Evolutionary conservation across 64 coral and sea anemone genomes (phyloP).

Genomic region (Acropora yongei): DNA sequence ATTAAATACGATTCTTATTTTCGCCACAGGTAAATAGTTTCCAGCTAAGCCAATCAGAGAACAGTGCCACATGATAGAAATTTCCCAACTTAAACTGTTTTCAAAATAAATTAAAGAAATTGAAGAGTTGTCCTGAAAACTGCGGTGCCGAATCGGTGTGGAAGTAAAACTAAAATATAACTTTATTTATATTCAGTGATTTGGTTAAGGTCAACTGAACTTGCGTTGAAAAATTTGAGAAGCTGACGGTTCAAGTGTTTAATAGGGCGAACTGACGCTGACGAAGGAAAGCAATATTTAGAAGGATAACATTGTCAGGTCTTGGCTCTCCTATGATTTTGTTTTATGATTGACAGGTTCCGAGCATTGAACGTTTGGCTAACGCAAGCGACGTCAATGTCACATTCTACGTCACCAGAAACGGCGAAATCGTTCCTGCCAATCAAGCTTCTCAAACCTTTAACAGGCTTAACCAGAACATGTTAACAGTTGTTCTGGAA

Average conservation of each 20-base stretch:
- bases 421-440: constrained; percentile 42
- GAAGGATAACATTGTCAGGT: no score
- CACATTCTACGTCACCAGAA: constrained; percentile 45
- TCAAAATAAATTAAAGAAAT: no score
- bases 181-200: not conserved
- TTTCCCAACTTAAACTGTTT: no score
- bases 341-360: constrained; percentile 47
- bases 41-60: not conserved
- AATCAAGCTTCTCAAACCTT: constrained; percentile 20
- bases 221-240: not conserved
- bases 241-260: not conserved
- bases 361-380: constrained; percentile 54
- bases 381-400: constrained; percentile 48
- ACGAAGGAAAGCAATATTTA: no score
- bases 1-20: not conserved
- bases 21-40: not conserved
- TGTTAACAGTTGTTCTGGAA: not conserved
- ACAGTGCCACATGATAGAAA: not conserved
- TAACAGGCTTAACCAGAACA: constrained; percentile 21
- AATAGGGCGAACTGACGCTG: no score
- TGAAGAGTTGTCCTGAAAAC: no score
- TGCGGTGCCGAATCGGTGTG: no score
- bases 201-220: not conserved
- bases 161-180: not conserved
- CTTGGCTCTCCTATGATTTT: not conserved